Conservation (phyloP, 53 echinoderm and acorn worm genomes). For the Mesocentrotus franciscanus region DNA sequence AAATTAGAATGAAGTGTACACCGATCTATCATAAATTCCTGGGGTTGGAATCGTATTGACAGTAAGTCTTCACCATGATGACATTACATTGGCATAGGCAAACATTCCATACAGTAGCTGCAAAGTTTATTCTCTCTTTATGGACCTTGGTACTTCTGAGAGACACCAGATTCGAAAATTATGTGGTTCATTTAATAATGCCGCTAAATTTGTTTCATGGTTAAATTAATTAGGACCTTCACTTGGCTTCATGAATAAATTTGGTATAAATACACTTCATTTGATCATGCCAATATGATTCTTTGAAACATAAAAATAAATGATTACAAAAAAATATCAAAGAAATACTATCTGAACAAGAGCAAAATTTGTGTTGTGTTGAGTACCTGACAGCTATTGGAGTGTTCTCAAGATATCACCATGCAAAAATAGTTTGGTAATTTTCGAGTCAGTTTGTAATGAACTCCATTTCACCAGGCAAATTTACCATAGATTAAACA, state of each 20-base stretch:
- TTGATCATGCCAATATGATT: too few relatives aligned
- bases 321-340: too few relatives aligned
- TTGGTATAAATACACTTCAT: too few relatives aligned
- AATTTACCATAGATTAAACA: too few relatives aligned
- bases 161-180: not conserved
- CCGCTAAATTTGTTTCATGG: not conserved
- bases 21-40: slow-evolving; percentile 10
- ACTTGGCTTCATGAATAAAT: not conserved
- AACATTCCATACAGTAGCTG: slow-evolving; percentile 25
- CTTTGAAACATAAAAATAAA: too few relatives aligned
- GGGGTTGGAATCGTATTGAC: not conserved
- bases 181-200: not conserved
- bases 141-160: not conserved
- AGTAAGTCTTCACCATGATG: slow-evolving; percentile 23
- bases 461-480: too few relatives aligned
- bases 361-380: too few relatives aligned
- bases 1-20: not conserved
- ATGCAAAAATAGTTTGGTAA: too few relatives aligned
- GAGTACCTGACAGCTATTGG: too few relatives aligned
- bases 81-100: not conserved
- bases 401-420: too few relatives aligned
- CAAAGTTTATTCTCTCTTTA: not conserved
- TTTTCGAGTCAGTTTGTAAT: too few relatives aligned
- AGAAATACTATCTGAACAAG: too few relatives aligned
- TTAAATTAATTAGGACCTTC: not conserved